Base-by-base conservation (phyloP, 2,888 invertebrate genomes). In the Acanthopleura granulata region DNA sequence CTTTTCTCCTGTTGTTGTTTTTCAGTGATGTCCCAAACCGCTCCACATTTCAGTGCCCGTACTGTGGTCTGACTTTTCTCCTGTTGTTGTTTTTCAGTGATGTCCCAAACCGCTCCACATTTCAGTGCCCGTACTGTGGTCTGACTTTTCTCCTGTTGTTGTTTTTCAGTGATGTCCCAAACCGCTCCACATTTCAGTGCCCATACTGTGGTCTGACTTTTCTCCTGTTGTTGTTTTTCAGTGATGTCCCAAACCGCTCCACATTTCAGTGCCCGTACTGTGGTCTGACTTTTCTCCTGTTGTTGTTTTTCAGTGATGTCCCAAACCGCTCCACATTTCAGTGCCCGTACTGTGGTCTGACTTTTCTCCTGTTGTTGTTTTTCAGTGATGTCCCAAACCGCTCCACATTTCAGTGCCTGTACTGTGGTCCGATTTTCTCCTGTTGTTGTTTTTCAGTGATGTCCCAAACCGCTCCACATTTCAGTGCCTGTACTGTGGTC, bases 191-290 rank as follows among this genome's bases (percentile, higher is more conserved):
- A 51, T 89, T 89, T 81, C 74, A 76, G 25, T 89, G 89, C 79
- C 89, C 89, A 0, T 87, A 88, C 78, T 89, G 89, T 79, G 78
- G 74, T 30, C 30, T 81, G 57, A 66, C 77, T 79, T 89, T 73
- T 83, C n/a, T 86, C 15, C 88, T 89, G 57, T 89, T 40, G 25
- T 76, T 73, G 22, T 72, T 71, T 77, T 81, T 66, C 81, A 86
- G 85, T 22, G 62, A 82, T 76, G 66, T 81, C 11, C 86, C 87
- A 0, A 89, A 89, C 77, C 80, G 89, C 73, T 83, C 86, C 18
- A 89, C 89, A 51, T 89, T 89, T 81, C 74, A 76, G 25, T 89
- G 89, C 79, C 89, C 89, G 0, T 87, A 88, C 78, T 89, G 89
- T 79, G 78, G 74, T 30, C 30, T 81, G 57, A 66, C 77, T 79